Base-by-base conservation (phyloP, 2,888 invertebrate species). In the Ectropis crepuscularia region DNA sequence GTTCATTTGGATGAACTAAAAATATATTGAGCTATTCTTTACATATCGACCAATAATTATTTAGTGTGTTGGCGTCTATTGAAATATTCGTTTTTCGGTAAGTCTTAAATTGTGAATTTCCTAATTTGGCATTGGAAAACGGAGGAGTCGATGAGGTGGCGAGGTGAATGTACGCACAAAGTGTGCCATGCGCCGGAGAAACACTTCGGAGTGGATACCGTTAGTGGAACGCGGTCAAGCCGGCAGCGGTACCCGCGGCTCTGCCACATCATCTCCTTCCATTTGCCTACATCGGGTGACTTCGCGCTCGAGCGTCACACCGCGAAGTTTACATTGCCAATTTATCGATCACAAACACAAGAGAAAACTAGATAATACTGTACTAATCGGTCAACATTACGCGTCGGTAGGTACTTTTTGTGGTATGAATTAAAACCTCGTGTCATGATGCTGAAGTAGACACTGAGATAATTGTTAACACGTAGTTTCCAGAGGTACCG, bases 171-270 rank as follows among this genome's bases (percentile, higher is more conserved):
- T 83, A 91, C 92, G 88, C 89, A 86, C 86, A 77, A 92, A 91
- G 90, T 92, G 91, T 92, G 92, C 89, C 92, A 90, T 87, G 85
- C 83, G 88, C 83, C 86, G 82, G 87, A 90, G 90, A 91, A 90
- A 91, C 86, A 88, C 90, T 90, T 89, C 89, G 87, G 86, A 87
- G 83, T 86, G 86, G 85, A 82, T 91, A 92, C 92, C 92, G 92
- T 92, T 92, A 92, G 82, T 84, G 89, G 89, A 91, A 89, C 90
- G 91, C 92, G 92, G 92, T 91, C 91, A 92, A 86, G 87, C 87
- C 82, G 77, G 83, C 89, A 86, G 78, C 86, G 82, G 85, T 86
- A 86, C 81, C 79, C 78, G 77, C 78, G 71, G 72, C 69, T 76
- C 41, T 48, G 62, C 80, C 78, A 79, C 75, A 71, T 78, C 79